Base-by-base conservation (phyloP, 2,888 invertebrate species). In the Hydraecia micacea region DNA sequence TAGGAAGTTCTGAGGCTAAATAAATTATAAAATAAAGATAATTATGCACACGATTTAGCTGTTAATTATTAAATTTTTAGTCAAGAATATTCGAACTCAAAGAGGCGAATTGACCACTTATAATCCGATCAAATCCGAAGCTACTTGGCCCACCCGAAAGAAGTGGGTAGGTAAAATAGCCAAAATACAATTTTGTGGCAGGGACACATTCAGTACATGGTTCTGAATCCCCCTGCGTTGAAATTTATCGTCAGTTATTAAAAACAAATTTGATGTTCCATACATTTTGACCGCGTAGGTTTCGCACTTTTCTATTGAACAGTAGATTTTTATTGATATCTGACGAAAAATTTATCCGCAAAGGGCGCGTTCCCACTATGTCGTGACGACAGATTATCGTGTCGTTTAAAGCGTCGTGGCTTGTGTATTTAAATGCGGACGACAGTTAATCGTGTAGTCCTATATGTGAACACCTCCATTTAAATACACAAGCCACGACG, bases 1-100 rank as follows among this genome's bases (percentile, higher is more conserved):
- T 69, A 25, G 42, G 55, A 73, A 83, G 66, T 68, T 86, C 25
- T 18, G 13, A 32, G n/a, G 36, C 15, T 42, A 52, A 36, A 21
- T 18, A n/a, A n/a, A 21, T 15, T 4, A 55, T 15, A n/a, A 39
- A 66, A 42, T 77, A 49, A 52, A 6, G 11, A 1, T 36, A 21
- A 21, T 36, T 52, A 42, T n/a, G 9, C 18, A 73, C 21, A 49
- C n/a, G 15, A 39, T 49, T 18, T 25, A 60, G 25, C 13, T 55
- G 18, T 8, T 36, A 18, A 49, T 9, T 9, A 32, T 18, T 49
- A n/a, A 6, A 21, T 58, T 77, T 39, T 49, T 63, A 25, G 15
- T 8, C 18, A 62, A 4, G 13, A 49, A 39, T 25, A 78, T 63
- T 52, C 0, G 0, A 42, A 42, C 8, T 32, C 3, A 15, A 18